These are phyloP conservation scores for Cnemophilus loriae DNA, from an alignment of 2,113 vertebrate genomes.

Conservation along the genomic window DNA sequence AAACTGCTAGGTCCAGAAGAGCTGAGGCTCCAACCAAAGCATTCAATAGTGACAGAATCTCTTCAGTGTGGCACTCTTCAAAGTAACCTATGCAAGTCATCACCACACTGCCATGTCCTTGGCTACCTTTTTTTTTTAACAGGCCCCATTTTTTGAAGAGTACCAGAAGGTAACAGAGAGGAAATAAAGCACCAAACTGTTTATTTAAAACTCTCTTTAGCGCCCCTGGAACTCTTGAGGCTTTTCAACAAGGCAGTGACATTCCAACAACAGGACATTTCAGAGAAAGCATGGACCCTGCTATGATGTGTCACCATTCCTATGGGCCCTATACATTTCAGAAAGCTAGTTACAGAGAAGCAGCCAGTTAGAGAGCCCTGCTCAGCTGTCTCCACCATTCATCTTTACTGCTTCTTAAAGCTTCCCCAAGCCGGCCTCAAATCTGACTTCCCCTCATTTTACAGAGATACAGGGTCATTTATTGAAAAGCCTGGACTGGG, in stretches of 20 bases:
- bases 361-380: neutral
- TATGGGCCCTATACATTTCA: neutral
- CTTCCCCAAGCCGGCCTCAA: neutral
- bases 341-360: neutral
- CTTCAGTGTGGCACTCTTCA: neutral
- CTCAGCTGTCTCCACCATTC: neutral
- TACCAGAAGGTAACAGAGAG: neutral
- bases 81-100: neutral
- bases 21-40: neutral
- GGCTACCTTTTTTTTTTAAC: neutral
- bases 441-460: neutral
- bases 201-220: neutral
- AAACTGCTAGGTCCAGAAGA: neutral
- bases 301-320: accelerated
- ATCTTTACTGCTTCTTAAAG: neutral
- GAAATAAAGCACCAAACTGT: neutral
- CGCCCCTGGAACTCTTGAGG: neutral
- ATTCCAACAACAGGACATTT: neutral
- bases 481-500: neutral
- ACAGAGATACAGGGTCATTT: neutral
- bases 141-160: neutral
- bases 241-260: neutral
- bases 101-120: neutral
- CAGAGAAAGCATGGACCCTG: neutral
- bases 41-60: neutral